Evolutionary conservation across 2,113 vertebrate genomes (phyloP).

Genomic region (Saguinus imperator): DNA sequence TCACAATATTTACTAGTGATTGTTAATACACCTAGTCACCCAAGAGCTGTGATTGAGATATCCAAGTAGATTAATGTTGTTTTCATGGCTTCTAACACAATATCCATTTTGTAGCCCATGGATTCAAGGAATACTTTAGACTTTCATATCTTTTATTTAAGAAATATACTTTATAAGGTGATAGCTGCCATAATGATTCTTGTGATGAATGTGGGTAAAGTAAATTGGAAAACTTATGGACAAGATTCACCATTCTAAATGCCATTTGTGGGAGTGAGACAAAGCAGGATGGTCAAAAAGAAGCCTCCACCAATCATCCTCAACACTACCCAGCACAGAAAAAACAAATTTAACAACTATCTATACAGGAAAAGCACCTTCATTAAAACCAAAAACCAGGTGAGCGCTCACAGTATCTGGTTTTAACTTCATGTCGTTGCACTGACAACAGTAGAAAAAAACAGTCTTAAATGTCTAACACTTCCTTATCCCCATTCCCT

Average conservation of each 20-base stretch:
- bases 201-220: not conserved
- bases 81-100: not conserved
- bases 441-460: no score
- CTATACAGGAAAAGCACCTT: no score
- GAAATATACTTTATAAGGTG: not conserved
- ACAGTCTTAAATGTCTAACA: no score
- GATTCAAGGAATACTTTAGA: not conserved
- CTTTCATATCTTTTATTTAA: not conserved
- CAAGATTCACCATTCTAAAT: not conserved
- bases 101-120: not conserved
- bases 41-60: not conserved
- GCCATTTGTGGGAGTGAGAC: not conserved
- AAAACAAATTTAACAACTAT: no score
- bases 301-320: no score
- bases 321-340: no score
- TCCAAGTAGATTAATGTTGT: not conserved
- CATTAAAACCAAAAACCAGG: no score
- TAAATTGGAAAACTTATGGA: not conserved
- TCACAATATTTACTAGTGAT: not conserved
- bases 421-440: no score
- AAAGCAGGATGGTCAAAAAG: no score
- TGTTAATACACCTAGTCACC: not conserved
- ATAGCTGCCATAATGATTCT: not conserved
- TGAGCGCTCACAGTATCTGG: no score
- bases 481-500: no score